A percentile compares a stretch with the other conserved stretches of the same genome.
Evolutionary conservation across 2,888 invertebrate species (phyloP).

Genomic region (Aspidiotus destructor): DNA sequence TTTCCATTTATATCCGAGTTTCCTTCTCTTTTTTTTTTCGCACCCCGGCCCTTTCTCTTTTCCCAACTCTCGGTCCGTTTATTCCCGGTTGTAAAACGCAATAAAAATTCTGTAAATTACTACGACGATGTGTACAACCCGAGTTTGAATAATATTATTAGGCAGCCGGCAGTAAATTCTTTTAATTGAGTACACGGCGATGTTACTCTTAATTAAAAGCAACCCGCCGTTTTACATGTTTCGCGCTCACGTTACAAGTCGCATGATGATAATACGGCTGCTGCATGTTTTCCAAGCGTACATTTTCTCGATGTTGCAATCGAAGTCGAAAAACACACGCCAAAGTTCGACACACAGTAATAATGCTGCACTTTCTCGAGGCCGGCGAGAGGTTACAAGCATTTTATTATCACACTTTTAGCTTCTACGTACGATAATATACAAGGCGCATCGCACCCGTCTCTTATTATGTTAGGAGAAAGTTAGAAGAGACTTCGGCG

Average conservation of each 20-base stretch:
- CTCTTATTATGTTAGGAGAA: background rate
- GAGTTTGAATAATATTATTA: too few relatives aligned
- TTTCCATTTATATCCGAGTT: too few relatives aligned
- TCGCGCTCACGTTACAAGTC: background rate
- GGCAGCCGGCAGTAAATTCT: background rate
- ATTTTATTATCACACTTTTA: background rate
- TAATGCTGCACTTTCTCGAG: conserved; percentile 1
- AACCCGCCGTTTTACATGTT: background rate
- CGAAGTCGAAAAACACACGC: background rate
- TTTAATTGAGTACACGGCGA: conserved; percentile 13
- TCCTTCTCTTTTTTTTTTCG: too few relatives aligned
- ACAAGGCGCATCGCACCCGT: background rate
- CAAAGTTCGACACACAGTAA: background rate
- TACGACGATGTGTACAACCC: too few relatives aligned
- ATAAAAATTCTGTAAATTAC: too few relatives aligned
- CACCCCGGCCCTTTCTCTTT: too few relatives aligned
- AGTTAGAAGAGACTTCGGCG: background rate
- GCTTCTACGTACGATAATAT: too few relatives aligned
- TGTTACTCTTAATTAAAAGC: conserved; percentile 16
- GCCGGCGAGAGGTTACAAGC: too few relatives aligned
- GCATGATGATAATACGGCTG: background rate
- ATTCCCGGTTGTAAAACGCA: too few relatives aligned
- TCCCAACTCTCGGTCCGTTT: too few relatives aligned
- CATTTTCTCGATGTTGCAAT: background rate
- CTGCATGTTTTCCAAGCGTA: background rate